phyloP scores from a whole-genome alignment of 1,140 invertebrate genomes.

The Drosophila nikananu region DNA sequence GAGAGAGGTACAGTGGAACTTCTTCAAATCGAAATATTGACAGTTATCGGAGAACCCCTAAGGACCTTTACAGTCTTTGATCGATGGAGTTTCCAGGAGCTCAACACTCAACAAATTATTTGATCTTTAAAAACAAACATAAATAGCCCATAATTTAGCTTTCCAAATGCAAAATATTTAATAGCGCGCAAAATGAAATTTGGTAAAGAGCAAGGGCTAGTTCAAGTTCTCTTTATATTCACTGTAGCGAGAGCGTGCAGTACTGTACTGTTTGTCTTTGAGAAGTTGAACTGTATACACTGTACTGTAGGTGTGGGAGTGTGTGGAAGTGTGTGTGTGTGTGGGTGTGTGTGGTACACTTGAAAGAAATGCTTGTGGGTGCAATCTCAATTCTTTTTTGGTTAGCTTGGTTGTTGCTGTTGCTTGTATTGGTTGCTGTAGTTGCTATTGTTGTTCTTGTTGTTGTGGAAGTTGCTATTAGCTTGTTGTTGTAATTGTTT shows the following conservation, averaged over 20 bases:
- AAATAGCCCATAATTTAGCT: constrained; percentile 1
- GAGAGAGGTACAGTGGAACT: constrained; percentile 29
- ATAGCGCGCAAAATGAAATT: constrained; percentile 13
- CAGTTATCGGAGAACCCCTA: not conserved
- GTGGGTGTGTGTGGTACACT: constrained; percentile 22
- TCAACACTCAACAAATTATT: not conserved
- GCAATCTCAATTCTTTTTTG: constrained; percentile 24
- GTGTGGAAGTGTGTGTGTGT: constrained; percentile 1
- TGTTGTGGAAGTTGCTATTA: constrained; percentile 34
- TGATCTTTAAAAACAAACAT: not conserved
- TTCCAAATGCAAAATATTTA: constrained; percentile 7
- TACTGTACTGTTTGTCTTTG: constrained; percentile 12
- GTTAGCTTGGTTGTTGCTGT: constrained; percentile 34
- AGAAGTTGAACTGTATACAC: constrained; percentile 32
- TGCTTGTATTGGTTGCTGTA: constrained; percentile 41
- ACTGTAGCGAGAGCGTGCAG: constrained; percentile 9
- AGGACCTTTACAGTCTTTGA: not conserved
- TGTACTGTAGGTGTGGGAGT: constrained; percentile 24
- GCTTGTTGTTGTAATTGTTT: constrained; percentile 40
- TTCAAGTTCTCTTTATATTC: not conserved
- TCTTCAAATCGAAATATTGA: constrained; percentile 9
- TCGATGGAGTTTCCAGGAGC: not conserved
- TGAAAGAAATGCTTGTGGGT: constrained; percentile 23
- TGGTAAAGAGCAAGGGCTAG: not conserved
- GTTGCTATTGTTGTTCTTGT: constrained; percentile 37